Evolutionary conservation across 1,140 invertebrate species (phyloP), one percentile per base, ranked within the genome.

Genomic region (Drosophila micromelanica): DNA sequence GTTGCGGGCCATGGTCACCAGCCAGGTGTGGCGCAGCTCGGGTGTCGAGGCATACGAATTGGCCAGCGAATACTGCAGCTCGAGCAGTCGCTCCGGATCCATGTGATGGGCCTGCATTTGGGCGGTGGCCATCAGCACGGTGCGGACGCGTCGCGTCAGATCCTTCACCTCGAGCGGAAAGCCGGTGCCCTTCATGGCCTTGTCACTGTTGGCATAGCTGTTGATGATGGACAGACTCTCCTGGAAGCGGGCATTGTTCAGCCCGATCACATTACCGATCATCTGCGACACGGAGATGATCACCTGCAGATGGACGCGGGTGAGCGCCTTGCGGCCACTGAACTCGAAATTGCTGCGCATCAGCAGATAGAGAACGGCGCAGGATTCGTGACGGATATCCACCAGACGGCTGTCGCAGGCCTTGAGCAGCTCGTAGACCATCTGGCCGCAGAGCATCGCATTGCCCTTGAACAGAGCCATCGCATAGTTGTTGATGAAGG

Each of bases 331-430:
- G 45, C 96, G 94, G 46, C 95, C 94, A 17, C 95, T 96, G 84
- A 97, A 97, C 90, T 98, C 97, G 93, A 97, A 98, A 93, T 98
- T 98, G 82, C 96, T 97, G 68, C 97, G 94, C 97, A 98, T 98
- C 17, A 98, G 93, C 38, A 98, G 93, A 93, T 98, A 98, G 1
- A 98, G 93, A 7, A 98, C 95, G 59, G 97, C 97, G 85, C 97
- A 97, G 1, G 97, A 96, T 92, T 98, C 97, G 80, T 97, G 96
- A 32, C 98, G 94, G 37, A 97, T 94, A 49, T 94, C 95, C 62
- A 95, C 95, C 65, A 97, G 93, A 52, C 96, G 95, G 91, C 96
- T 97, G 81, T 96, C 96, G 90, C 96, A 97, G 78, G 96, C 96
- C 78, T 95, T 94, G 11, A 97, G 92, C 60, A 97, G 93, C 85